A percentile compares a stretch with the other conserved stretches of the same genome.
phyloP scores from a whole-genome alignment of 2,888 invertebrate species.

The Notodonta ziczac region DNA sequence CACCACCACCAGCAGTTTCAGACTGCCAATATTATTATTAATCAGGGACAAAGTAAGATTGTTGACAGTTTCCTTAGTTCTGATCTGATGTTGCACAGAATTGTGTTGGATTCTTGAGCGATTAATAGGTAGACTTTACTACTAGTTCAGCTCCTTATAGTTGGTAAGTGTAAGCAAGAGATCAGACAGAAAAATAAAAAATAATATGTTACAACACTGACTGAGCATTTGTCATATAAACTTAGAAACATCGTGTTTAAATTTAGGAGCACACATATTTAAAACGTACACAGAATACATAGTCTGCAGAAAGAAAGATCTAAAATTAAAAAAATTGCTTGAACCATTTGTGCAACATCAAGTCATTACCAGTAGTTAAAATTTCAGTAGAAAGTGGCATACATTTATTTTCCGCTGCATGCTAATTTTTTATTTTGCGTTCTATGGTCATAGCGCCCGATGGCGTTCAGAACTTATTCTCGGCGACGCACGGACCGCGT shows the following conservation, averaged over 20 bases:
- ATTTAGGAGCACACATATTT: too few species aligned
- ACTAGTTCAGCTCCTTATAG: too few species aligned
- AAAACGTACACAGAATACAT: too few species aligned
- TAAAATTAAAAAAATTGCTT: not conserved
- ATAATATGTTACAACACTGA: too few species aligned
- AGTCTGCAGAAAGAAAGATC: too few species aligned
- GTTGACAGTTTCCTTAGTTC: conserved; percentile 23
- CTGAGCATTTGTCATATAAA: too few species aligned
- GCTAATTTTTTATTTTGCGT: conserved; percentile 65
- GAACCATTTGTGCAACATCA: conserved; percentile 5
- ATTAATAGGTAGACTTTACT: too few species aligned
- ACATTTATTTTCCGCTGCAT: conserved; percentile 49
- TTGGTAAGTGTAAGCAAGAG: too few species aligned
- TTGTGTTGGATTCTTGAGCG: too few species aligned
- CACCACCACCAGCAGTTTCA: conserved; percentile 80
- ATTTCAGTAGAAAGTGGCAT: conserved; percentile 11
- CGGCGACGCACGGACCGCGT: conserved; percentile 71
- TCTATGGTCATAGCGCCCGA: conserved; percentile 73
- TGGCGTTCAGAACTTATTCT: conserved; percentile 79
- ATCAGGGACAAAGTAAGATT: conserved; percentile 77
- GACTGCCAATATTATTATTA: conserved; percentile 76
- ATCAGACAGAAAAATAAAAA: too few species aligned
- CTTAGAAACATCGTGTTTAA: too few species aligned
- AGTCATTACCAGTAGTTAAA: not conserved
- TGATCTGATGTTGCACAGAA: conserved; percentile 10